Conservation (phyloP, 2,888 invertebrate genomes). For the Rhamnusium bicolor region DNA sequence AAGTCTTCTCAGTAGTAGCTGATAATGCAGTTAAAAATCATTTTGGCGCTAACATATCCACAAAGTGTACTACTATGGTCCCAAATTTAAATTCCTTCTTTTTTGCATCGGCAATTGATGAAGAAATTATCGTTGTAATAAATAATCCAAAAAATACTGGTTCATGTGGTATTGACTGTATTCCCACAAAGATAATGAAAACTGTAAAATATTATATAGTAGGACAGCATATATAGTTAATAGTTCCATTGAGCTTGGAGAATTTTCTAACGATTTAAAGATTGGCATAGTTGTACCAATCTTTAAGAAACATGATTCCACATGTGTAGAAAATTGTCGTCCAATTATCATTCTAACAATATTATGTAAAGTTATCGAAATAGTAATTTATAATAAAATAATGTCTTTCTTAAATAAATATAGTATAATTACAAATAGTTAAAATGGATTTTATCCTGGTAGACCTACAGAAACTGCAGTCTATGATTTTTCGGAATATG, state of each 20-base stretch:
- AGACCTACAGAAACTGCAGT: not conserved
- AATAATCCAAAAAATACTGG: not conserved
- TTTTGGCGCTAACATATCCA: too few species aligned
- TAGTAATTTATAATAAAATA: not conserved
- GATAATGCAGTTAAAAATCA: too few species aligned
- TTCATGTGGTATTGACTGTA: not conserved
- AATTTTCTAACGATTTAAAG: not conserved
- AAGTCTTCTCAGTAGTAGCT: too few species aligned
- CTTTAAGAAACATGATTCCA: not conserved
- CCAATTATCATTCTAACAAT: not conserved
- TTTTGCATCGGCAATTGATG: not conserved
- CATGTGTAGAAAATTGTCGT: not conserved
- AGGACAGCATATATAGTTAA: not conserved
- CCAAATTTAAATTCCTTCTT: too few species aligned
- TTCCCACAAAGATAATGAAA: not conserved
- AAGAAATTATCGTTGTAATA: not conserved
- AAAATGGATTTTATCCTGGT: not conserved
- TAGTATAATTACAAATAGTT: not conserved
- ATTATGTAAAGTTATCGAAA: not conserved
- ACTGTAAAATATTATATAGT: not conserved
- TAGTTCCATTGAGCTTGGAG: not conserved
- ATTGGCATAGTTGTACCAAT: not conserved
- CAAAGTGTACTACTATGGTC: too few species aligned
- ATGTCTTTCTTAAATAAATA: not conserved
- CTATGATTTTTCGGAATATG: not conserved